Percentiles rank a stretch among this genome's conserved stretches.
Evolutionary conservation across 2,113 vertebrate species (phyloP).

Genomic region (Onychostruthus taczanowskii): DNA sequence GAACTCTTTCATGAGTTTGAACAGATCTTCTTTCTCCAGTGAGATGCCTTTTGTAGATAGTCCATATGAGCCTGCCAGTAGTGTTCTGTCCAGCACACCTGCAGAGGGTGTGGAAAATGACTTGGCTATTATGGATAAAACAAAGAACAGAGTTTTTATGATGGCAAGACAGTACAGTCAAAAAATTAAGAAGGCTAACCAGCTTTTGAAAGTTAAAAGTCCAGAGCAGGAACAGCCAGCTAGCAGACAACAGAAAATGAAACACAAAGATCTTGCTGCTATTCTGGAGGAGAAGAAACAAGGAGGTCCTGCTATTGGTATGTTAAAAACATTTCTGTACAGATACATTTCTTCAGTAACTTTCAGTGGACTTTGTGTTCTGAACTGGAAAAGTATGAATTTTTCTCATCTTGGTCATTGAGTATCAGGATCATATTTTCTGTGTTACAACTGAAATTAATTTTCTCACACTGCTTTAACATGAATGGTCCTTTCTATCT

Average conservation of each 20-base stretch:
- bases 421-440: neutral
- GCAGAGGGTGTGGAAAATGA: conserved; percentile 71
- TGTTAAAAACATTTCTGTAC: neutral
- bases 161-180: conserved; percentile 98
- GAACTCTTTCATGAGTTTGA: conserved; percentile 73
- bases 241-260: conserved; percentile 70
- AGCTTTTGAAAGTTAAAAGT: conserved; percentile 91
- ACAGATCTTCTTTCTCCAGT: conserved; percentile 78
- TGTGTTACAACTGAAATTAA: neutral
- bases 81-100: conserved; percentile 68
- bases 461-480: neutral
- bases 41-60: conserved; percentile 77
- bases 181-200: conserved; percentile 97
- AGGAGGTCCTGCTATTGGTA: conserved; percentile 95
- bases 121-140: conserved; percentile 81
- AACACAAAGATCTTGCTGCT: conserved; percentile 87
- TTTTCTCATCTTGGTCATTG: neutral
- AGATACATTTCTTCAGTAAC: neutral
- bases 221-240: conserved; percentile 84
- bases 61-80: conserved; percentile 72
- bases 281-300: conserved; percentile 98
- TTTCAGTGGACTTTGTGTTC: neutral
- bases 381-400: neutral
- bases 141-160: conserved; percentile 89
- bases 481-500: neutral